phyloP scores from a whole-genome alignment of 2,888 invertebrate genomes.

The Cheiracanthium punctorium region DNA sequence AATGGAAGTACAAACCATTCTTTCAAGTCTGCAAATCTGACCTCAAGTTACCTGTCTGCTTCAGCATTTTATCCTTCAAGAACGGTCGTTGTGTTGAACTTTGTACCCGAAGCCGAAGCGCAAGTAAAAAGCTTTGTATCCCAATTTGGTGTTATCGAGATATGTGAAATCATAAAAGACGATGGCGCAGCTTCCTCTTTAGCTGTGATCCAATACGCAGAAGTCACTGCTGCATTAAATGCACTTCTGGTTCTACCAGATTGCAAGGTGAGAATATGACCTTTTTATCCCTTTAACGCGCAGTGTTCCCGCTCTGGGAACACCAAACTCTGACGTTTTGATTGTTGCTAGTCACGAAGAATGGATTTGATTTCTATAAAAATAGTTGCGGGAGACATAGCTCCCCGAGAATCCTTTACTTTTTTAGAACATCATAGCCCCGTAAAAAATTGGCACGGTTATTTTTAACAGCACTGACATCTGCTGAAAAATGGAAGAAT shows the following conservation, averaged over 20 bases:
- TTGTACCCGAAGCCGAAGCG: constrained; percentile 45
- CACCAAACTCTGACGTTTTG: no score
- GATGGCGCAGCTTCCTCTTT: constrained; percentile 28
- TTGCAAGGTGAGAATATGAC: constrained; percentile 37
- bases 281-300: no score
- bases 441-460: no score
- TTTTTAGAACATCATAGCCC: no score
- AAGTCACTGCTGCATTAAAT: constrained; percentile 36
- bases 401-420: no score
- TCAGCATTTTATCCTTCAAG: constrained; percentile 45
- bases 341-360: no score
- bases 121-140: constrained; percentile 50
- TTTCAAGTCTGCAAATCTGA: neutral
- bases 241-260: constrained; percentile 52
- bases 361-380: no score
- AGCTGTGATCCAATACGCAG: constrained; percentile 53
- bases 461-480: no score
- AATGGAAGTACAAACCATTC: neutral
- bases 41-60: neutral
- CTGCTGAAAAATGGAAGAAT: no score
- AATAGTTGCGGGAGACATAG: no score
- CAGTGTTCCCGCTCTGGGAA: no score
- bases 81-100: constrained; percentile 53
- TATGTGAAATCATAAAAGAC: constrained; percentile 51
- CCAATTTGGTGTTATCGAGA: constrained; percentile 43